Evolutionary conservation across 2,113 vertebrate genomes (phyloP).

Genomic region (Actenoides hombroni): DNA sequence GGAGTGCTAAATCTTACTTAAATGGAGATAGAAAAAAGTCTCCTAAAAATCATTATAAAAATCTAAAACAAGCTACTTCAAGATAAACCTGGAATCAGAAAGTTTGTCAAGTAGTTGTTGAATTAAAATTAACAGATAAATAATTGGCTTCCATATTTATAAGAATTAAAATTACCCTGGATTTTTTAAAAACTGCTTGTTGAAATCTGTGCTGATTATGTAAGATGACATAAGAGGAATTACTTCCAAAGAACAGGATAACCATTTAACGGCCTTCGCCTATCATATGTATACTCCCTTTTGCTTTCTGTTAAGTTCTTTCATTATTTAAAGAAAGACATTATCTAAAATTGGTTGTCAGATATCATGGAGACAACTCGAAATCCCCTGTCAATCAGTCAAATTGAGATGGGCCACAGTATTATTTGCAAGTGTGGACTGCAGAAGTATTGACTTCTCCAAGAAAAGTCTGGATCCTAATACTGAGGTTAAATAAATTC

Average conservation of each 20-base stretch:
- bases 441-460: neutral
- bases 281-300: neutral
- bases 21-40: neutral
- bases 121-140: neutral
- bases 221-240: neutral
- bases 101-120: neutral
- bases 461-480: neutral
- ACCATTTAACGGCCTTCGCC: neutral
- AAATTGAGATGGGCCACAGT: neutral
- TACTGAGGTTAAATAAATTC: neutral
- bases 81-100: neutral
- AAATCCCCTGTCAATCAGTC: neutral
- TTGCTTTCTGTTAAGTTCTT: neutral
- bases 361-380: neutral
- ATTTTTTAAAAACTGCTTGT: neutral
- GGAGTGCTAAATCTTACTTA: neutral
- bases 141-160: neutral
- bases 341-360: neutral
- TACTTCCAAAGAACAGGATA: neutral
- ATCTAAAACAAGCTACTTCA: neutral
- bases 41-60: neutral
- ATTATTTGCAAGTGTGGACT: neutral
- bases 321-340: neutral
- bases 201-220: neutral
- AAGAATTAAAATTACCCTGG: neutral